A percentile compares a stretch with the other conserved stretches of the same genome.
Evolutionary conservation across 1,140 invertebrate genomes (phyloP).

Genomic region (Pseudomyrmex cubaensis): DNA sequence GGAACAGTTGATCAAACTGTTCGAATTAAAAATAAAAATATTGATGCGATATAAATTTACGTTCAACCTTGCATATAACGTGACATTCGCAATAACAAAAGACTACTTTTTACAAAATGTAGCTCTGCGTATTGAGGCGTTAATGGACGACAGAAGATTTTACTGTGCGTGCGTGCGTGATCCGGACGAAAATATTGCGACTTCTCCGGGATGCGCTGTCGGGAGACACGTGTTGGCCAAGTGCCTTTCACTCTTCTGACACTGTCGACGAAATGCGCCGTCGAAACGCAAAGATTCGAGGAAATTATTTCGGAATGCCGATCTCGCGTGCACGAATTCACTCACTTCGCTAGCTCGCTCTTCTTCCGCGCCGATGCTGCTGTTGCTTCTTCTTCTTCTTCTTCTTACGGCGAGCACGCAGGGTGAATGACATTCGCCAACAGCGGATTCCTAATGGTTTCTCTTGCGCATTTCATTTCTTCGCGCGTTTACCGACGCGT

Average conservation of each 20-base stretch:
- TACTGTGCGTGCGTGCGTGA: neutral
- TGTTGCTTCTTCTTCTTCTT: conserved; percentile 3
- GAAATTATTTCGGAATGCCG: conserved; percentile 22
- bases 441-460: conserved; percentile 46
- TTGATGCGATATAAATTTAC: neutral
- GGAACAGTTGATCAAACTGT: neutral
- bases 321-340: conserved; percentile 37
- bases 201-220: conserved; percentile 5
- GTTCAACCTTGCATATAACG: neutral
- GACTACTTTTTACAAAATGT: neutral
- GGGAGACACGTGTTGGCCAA: conserved; percentile 1
- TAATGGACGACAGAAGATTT: conserved; percentile 22
- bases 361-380: conserved; percentile 7
- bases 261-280: neutral
- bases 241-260: conserved; percentile 43
- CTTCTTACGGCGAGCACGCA: conserved; percentile 31
- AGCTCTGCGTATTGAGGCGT: neutral
- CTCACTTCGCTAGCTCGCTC: conserved; percentile 30
- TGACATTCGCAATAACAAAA: neutral
- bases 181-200: conserved; percentile 37
- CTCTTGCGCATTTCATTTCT: conserved; percentile 40
- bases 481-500: conserved; percentile 53
- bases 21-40: too few species aligned
- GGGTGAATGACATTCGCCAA: conserved; percentile 51
- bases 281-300: conserved; percentile 22